A percentile compares a stretch with the other conserved stretches of the same genome.
These are phyloP conservation scores for Chlorops oryzae DNA, from an alignment of 1,140 invertebrate species.

Conservation along the genomic window DNA sequence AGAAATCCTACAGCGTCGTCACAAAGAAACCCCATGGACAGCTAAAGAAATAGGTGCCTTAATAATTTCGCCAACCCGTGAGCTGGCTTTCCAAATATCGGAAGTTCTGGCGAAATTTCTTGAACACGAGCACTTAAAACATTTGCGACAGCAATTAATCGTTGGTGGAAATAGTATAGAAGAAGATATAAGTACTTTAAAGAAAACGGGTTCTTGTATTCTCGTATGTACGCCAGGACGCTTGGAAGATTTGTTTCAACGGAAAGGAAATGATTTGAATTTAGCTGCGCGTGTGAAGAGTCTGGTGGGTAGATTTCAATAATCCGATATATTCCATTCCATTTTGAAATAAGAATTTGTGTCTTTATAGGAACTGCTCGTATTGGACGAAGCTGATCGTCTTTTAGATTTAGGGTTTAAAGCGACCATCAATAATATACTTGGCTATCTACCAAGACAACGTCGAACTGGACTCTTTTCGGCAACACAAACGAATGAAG, in stretches of 20 bases:
- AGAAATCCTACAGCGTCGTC: conserved; percentile 71
- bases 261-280: conserved; percentile 57
- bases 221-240: conserved; percentile 88
- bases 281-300: conserved; percentile 63
- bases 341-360: neutral
- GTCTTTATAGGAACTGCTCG: conserved; percentile 70
- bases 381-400: conserved; percentile 96
- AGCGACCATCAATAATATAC: conserved; percentile 79
- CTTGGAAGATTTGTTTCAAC: conserved; percentile 78
- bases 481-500: conserved; percentile 95
- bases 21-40: conserved; percentile 58
- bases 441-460: conserved; percentile 86
- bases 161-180: conserved; percentile 77
- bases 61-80: conserved; percentile 88
- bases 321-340: neutral
- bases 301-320: conserved; percentile 52
- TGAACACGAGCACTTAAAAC: conserved; percentile 30
- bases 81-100: conserved; percentile 83
- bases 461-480: conserved; percentile 95
- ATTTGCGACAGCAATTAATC: conserved; percentile 58
- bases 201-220: conserved; percentile 72
- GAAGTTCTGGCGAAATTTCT: conserved; percentile 61
- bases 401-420: conserved; percentile 90
- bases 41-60: conserved; percentile 78
- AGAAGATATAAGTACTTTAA: conserved; percentile 65